Evolutionary conservation across 1,140 invertebrate genomes (phyloP).

Genomic region (Bradysia coprophila): DNA sequence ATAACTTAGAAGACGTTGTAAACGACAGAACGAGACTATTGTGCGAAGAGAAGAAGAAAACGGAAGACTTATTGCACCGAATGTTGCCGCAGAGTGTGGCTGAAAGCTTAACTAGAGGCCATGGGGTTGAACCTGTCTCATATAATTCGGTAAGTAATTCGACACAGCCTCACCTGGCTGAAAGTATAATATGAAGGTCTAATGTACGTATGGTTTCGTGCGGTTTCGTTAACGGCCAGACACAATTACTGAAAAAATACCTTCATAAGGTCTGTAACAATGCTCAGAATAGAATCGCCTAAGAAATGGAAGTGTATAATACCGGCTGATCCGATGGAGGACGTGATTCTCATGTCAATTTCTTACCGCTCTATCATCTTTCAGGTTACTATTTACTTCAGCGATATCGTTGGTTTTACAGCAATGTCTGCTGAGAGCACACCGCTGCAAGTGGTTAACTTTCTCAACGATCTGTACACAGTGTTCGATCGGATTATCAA

Average conservation of each 20-base stretch:
- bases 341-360: too few relatives aligned
- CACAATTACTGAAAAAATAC: too few relatives aligned
- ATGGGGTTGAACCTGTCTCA: constrained; percentile 82
- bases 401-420: constrained; percentile 97
- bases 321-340: too few relatives aligned
- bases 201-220: too few relatives aligned
- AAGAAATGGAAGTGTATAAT: too few relatives aligned
- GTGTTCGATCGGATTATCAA: constrained; percentile 86
- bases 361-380: not conserved
- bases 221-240: too few relatives aligned
- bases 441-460: constrained; percentile 84
- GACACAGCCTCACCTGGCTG: not conserved
- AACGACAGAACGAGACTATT: constrained; percentile 70
- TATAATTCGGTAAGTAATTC: constrained; percentile 51
- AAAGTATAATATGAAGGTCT: too few relatives aligned
- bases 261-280: too few relatives aligned
- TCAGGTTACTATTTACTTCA: constrained; percentile 85
- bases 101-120: constrained; percentile 65
- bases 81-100: constrained; percentile 88
- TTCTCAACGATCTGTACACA: constrained; percentile 90
- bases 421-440: constrained; percentile 88
- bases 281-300: too few relatives aligned
- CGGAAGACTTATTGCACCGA: constrained; percentile 77
- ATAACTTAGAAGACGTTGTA: constrained; percentile 86
- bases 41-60: constrained; percentile 84